Evolutionary conservation across 2,113 vertebrate genomes (phyloP).

Genomic region (Abramis brama): DNA sequence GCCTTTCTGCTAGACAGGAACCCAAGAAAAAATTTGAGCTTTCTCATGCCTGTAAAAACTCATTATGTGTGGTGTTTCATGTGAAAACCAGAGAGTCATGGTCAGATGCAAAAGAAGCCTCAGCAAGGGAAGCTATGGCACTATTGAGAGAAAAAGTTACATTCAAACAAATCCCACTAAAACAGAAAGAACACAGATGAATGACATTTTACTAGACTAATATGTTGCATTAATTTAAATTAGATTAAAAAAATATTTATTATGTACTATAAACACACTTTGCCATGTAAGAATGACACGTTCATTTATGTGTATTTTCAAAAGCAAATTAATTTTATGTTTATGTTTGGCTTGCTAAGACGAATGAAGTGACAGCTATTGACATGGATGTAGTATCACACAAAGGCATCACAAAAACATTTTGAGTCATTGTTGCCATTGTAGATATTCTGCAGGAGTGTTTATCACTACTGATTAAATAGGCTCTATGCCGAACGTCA

Average conservation of each 20-base stretch:
- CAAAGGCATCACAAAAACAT: not conserved
- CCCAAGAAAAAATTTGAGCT: conserved; percentile 12
- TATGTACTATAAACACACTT: not conserved
- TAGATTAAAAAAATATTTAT: not conserved
- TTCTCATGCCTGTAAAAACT: conserved; percentile 19
- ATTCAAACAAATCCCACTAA: not conserved
- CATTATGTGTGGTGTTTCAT: conserved; percentile 28
- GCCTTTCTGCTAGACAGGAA: not conserved
- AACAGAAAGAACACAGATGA: not conserved
- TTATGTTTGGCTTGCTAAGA: not conserved
- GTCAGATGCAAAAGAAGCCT: conserved; percentile 2
- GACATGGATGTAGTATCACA: not conserved
- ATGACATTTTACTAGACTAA: not conserved
- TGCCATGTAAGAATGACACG: not conserved
- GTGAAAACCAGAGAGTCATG: conserved; percentile 5
- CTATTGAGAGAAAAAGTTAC: not conserved
- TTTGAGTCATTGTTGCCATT: not conserved
- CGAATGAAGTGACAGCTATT: not conserved
- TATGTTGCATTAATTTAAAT: not conserved
- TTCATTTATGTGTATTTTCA: not conserved
- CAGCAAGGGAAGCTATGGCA: not conserved
- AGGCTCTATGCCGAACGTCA: no score
- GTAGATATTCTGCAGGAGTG: not conserved
- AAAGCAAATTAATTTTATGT: not conserved
- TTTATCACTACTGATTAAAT: not conserved